Evolutionary conservation across 2,797 vertebrate genomes (phyloP).

Genomic region (Arnoldichthys spilopterus): DNA sequence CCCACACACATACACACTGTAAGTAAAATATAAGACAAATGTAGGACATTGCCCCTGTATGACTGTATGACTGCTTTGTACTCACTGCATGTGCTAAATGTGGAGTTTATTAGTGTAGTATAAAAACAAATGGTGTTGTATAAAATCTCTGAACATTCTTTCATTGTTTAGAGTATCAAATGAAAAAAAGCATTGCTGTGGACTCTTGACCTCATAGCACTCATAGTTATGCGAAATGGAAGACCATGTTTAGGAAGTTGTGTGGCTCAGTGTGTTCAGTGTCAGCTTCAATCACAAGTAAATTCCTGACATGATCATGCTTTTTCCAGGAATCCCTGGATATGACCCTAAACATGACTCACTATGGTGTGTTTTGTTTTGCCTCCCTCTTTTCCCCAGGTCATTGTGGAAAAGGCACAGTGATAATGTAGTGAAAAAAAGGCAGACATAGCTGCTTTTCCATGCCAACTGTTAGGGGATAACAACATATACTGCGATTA

Average conservation of each 20-base stretch:
- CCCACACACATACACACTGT: no score
- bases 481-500: no score
- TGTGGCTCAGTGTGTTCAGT: not conserved
- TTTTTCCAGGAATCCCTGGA: not conserved
- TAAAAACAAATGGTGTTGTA: not conserved
- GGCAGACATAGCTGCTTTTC: no score
- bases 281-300: not conserved
- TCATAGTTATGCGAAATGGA: not conserved
- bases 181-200: not conserved
- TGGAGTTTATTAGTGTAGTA: not conserved
- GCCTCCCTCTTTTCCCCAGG: no score
- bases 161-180: not conserved
- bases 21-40: not conserved
- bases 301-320: not conserved
- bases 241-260: not conserved
- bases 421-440: no score
- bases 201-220: conserved; percentile 2
- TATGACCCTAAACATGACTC: not conserved
- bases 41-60: not conserved
- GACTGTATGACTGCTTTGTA: not conserved
- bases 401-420: no score
- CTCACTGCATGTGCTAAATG: not conserved
- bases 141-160: not conserved
- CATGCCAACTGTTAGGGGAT: no score
- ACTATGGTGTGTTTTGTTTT: not conserved